These are phyloP conservation scores for Geophilus truncorum DNA, from an alignment of 2,888 invertebrate species.

Conservation along the genomic window DNA sequence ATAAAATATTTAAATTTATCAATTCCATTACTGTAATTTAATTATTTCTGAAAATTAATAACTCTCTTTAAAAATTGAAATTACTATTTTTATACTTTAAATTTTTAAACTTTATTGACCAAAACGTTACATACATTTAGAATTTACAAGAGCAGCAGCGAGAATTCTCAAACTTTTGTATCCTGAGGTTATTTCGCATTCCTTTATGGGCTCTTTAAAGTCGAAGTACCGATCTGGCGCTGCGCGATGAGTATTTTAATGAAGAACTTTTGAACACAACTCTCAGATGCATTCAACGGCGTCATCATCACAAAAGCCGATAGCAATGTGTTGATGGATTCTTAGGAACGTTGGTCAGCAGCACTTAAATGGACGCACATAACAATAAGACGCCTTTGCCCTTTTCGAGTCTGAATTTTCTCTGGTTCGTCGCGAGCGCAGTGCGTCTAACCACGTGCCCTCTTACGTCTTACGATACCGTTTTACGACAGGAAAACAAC, in stretches of 20 bases:
- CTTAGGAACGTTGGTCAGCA: background rate
- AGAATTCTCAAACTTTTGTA: background rate
- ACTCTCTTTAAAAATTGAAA: too few relatives aligned
- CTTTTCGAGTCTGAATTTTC: background rate
- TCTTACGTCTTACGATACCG: background rate
- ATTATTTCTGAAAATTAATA: too few relatives aligned
- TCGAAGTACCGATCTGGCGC: background rate
- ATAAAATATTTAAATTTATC: too few relatives aligned
- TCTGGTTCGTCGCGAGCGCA: background rate
- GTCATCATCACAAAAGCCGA: slow-evolving; percentile 7
- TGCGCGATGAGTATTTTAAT: background rate
- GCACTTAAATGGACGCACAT: background rate
- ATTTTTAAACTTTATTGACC: too few relatives aligned
- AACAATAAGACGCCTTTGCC: slow-evolving; percentile 13
- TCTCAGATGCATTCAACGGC: background rate
- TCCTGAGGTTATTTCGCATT: background rate
- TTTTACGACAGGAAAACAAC: background rate
- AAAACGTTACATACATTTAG: too few relatives aligned
- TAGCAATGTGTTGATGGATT: background rate
- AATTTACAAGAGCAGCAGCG: too few relatives aligned
- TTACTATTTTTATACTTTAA: too few relatives aligned
- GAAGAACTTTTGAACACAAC: slow-evolving; percentile 1
- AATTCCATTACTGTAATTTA: too few relatives aligned
- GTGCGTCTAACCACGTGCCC: background rate
- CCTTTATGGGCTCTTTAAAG: background rate